Conservation (phyloP, 1,140 invertebrate species). For the Diachasmimorpha longicaudata region DNA sequence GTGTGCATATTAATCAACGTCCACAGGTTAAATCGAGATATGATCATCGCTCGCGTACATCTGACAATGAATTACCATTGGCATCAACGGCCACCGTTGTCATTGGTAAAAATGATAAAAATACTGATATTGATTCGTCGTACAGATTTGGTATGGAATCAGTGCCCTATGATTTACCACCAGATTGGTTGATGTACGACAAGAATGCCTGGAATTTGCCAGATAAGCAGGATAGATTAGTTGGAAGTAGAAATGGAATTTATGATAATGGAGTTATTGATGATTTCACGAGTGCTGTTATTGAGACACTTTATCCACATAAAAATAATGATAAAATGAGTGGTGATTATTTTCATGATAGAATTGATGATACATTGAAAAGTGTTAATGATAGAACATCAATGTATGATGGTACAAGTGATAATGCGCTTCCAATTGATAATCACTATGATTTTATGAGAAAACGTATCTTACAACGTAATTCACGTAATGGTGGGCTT, state of each 20-base stretch:
- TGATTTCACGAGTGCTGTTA: constrained; percentile 20
- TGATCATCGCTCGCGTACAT: not conserved
- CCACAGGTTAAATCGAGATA: constrained; percentile 11
- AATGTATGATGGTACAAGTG: not conserved
- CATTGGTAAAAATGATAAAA: not conserved
- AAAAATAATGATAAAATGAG: not conserved
- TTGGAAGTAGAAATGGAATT: not conserved
- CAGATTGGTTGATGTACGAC: constrained; percentile 9
- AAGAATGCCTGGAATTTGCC: not conserved
- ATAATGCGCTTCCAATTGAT: constrained; percentile 11
- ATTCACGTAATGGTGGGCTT: not conserved
- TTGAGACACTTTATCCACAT: constrained; percentile 20
- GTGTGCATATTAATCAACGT: constrained; percentile 19
- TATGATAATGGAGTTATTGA: constrained; percentile 16
- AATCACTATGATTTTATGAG: not conserved
- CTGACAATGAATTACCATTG: not conserved
- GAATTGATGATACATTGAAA: not conserved
- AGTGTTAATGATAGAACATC: constrained; percentile 1
- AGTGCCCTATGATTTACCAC: constrained; percentile 16
- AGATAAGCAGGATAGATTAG: not conserved
- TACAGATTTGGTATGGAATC: constrained; percentile 3
- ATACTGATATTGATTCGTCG: not conserved
- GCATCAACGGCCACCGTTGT: not conserved
- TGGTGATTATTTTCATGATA: constrained; percentile 3
- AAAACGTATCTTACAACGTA: not conserved